phyloP scores from a whole-genome alignment of 2,797 vertebrate species.

The Coilia nasus region DNA sequence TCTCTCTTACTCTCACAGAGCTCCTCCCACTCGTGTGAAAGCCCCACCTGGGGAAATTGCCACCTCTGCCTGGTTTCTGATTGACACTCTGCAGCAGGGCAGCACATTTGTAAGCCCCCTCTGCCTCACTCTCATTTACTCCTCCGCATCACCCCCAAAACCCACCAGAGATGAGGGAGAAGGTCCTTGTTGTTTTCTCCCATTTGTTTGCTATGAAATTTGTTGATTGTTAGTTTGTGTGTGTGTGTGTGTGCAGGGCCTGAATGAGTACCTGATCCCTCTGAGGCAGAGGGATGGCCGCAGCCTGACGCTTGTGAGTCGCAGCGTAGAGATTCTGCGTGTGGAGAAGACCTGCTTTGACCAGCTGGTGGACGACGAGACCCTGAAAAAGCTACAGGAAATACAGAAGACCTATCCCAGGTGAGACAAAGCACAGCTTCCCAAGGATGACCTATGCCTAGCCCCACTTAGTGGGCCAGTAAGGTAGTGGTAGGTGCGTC shows the following conservation, averaged over 20 bases:
- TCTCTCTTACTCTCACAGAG: not conserved
- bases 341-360: constrained; percentile 32
- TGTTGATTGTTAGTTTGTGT: not conserved
- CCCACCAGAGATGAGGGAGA: no score
- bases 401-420: constrained; percentile 41
- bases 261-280: constrained; percentile 41
- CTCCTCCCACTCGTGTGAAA: not conserved
- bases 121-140: not conserved
- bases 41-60: not conserved
- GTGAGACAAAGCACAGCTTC: not conserved
- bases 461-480: not conserved
- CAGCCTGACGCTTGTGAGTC: constrained; percentile 33
- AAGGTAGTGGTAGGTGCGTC: no score
- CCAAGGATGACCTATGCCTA: not conserved
- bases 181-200: no score
- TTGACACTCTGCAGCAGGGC: constrained; percentile 24
- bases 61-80: constrained; percentile 23
- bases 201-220: not conserved
- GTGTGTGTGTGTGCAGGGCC: constrained; percentile 31
- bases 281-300: constrained; percentile 30
- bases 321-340: constrained; percentile 30
- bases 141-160: no score
- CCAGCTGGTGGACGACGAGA: constrained; percentile 27
- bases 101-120: constrained; percentile 30
- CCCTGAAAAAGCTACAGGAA: constrained; percentile 34